Base-by-base conservation (phyloP, 2,888 invertebrate genomes). In the Drosophila nr. perissopoda region DNA sequence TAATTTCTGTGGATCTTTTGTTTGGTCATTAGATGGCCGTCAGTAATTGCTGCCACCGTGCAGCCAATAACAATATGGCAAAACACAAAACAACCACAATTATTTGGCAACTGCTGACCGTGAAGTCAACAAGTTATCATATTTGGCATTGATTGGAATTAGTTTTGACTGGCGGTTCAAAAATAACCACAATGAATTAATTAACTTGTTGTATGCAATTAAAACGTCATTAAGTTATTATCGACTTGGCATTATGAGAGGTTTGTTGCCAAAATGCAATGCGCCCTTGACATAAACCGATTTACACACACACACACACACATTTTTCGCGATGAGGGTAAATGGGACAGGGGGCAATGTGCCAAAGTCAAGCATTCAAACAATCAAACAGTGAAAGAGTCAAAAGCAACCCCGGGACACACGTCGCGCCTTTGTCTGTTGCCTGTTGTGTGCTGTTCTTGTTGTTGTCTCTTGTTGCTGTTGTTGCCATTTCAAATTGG, bases 401-500 rank as follows among this genome's bases (percentile, higher is more conserved):
- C 80, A 75, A 73, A 76, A 71, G 73, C 82, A 72, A 89, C 83
- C 84, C 89, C 72, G 40, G 54, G 21, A 42, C 67, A 61, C 62
- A 69, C 80, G 73, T 64, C 52, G 63, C 56, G 60, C 62, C 71
- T 71, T 80, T 78, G 82, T 73, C 72, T 76, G 68, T 62, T 59
- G 45, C 10, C 40, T 66, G 67, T 52, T 48, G 48, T 4, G 16
- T 27, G 27, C 18, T 48, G 52, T 45, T 33, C 45, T 45, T 69
- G 49, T 10, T 27, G 18, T 51, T 69, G 56, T 68, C 49, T 42
- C 56, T 34, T 34, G 42, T 59, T 73, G 82, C 72, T 82, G 72
- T 78, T 89, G 86, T 86, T 90, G 89, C 84, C 82, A 77, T 83
- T 88, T 88, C 82, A 79, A 88, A 90, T 88, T 89, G 90, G 81